A percentile compares a stretch with the other conserved stretches of the same genome.
phyloP scores from a whole-genome alignment of 2,797 vertebrate genomes.

The Onychomys arenicola region DNA sequence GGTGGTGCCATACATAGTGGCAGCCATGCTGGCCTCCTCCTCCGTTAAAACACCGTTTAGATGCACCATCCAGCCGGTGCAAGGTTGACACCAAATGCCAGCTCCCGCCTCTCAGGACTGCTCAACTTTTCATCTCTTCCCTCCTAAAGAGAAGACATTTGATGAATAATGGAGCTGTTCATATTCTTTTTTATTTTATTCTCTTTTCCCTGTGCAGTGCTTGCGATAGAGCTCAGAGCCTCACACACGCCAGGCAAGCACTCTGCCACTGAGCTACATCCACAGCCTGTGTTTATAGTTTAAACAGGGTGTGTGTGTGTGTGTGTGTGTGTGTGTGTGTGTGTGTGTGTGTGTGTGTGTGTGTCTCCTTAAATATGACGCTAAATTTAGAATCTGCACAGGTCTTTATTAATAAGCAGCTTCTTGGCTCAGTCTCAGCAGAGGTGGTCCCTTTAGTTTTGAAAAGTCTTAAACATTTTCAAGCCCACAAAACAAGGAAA shows the following conservation, averaged over 20 bases:
- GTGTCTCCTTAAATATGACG: neutral
- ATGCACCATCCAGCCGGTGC: neutral
- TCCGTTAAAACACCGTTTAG: neutral
- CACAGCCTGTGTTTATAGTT: neutral
- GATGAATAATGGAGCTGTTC: neutral
- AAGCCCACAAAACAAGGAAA: neutral
- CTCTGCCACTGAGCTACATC: neutral
- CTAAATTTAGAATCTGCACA: conserved; percentile 1
- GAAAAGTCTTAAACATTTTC: conserved; percentile 9
- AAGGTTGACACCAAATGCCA: neutral
- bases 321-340: no score
- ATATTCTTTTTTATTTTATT: neutral
- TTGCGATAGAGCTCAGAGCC: neutral
- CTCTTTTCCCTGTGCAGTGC: neutral
- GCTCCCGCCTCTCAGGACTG: neutral
- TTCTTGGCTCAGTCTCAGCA: neutral
- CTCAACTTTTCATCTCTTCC: neutral
- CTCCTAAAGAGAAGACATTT: neutral
- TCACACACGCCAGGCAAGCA: neutral
- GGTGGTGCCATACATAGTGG: rapidly evolving
- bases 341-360: neutral
- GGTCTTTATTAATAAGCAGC: conserved; percentile 13
- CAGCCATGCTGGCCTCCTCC: neutral
- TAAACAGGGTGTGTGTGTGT: neutral
- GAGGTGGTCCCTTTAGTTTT: neutral